Base-by-base conservation (phyloP, 2,797 vertebrate genomes). In the Epinephelus awoara region DNA sequence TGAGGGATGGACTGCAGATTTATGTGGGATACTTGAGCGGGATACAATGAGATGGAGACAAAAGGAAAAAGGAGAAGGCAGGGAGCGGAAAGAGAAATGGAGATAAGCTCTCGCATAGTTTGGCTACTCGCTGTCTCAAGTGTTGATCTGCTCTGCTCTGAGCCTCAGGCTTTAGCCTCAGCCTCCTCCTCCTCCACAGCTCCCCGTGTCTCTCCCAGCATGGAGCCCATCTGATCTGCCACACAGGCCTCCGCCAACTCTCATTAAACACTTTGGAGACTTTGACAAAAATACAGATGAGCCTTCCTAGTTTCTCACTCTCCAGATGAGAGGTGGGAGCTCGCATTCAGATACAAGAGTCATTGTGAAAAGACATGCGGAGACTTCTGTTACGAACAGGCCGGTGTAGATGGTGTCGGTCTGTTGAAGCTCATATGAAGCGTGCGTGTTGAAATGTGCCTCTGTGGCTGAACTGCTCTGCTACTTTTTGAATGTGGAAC, bases 251-350 rank as follows among this genome's bases (percentile, higher is more conserved):
- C 85, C 47, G 85, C 92, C 91, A 90, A 90, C 91, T 93, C 93
- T 93, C 90, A 94, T 94, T 94, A 92, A 93, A 93, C 91, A 94
- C 90, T 91, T 90, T 84, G 86, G 84, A 92, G 91, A 89, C 82
- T 91, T 80, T 79, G 81, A 89, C 88, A 88, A 90, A 92, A 88
- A 92, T 87, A 92, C 90, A 93, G 89, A 91, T 86, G 88, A 93
- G 85, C 83, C 86, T 90, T 81, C 79, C 75, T 29, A 76, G 86
- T 80, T 92, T 91, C 84, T 83, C 90, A 86, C 79, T 82, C 88
- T 85, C 67, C 83, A 52, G 64, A 80, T 66, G 82, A 88, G 84
- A 91, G 77, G 87, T 88, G 88, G 85, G 78, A 87, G 90, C 78
- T 83, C 72, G 83, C 85, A 85, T 90, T 92, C 74, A 67, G 79